These are phyloP conservation scores for Diacarnus erythraeanus DNA, from an alignment of 37 sponge, comb jelly and placozoan genomes.

Conservation along the genomic window DNA sequence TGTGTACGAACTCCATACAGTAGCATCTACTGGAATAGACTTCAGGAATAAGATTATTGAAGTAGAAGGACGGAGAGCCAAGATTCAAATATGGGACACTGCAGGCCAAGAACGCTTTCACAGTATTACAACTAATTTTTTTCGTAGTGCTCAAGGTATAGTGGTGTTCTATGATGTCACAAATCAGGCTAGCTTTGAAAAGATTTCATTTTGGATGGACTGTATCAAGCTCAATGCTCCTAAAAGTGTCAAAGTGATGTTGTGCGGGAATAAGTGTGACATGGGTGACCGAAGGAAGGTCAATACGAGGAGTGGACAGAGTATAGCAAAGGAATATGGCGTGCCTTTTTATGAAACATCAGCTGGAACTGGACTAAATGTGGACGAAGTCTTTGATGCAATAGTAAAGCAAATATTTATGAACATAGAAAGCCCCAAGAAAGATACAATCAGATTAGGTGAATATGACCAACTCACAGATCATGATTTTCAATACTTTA, in stretches of 20 bases:
- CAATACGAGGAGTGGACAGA: neutral
- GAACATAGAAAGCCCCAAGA: too few relatives aligned
- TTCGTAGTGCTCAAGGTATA: conserved; percentile 46
- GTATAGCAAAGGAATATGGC: neutral
- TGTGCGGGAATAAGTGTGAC: conserved; percentile 1
- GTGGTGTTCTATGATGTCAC: neutral
- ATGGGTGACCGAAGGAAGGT: neutral
- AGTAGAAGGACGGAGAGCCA: neutral
- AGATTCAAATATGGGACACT: neutral
- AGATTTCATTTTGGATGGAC: neutral
- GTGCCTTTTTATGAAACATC: neutral
- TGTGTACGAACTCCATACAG: neutral
- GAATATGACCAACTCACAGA: too few relatives aligned
- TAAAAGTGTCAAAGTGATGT: neutral
- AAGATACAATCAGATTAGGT: too few relatives aligned
- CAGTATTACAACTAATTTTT: conserved; percentile 26
- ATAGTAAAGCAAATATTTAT: neutral
- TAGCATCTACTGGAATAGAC: neutral
- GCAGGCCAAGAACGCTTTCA: conserved; percentile 6
- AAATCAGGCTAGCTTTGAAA: neutral
- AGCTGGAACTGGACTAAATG: neutral
- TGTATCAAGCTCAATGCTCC: neutral
- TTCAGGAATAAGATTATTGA: neutral
- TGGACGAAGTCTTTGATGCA: neutral
- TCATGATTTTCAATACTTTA: too few relatives aligned